Evolutionary conservation across 2,888 invertebrate species (phyloP), one percentile per base, ranked within the genome.

Genomic region (Copidosoma aretas): DNA sequence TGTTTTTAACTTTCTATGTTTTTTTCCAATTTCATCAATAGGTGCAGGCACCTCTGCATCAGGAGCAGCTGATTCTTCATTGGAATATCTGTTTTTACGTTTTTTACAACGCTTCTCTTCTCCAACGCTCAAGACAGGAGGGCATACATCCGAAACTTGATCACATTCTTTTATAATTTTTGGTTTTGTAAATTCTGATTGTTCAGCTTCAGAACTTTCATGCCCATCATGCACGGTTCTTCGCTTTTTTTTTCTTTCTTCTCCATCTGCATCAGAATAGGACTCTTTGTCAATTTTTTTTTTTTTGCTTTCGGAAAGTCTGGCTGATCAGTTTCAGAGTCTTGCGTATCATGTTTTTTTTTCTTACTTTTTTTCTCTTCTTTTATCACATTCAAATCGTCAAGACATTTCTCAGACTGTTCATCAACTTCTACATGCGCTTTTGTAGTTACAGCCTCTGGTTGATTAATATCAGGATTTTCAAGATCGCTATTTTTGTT

Each of bases 101-200:
- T 72, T 72, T 39, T 68, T 71, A n/a, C n/a, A 17, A 2, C 39
- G 52, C 22, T 68, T 57, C 52, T 72, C 68, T 60, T 68, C 61
- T 64, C 60, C 56, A 60, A 69, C 59, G 46, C 10, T 60, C 39
- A 1, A 74, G 61, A 72, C 71, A 58, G 64, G 65, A 41, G 74
- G 76, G 66, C 77, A 76, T 46, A 78, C 79, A 64, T 78, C 82
- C 61, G 77, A 78, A 64, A 79, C 80, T 60, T 73, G 8, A 39
- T 70, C 57, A 52, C 25, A 65, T 58, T 69, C 61, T 43, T 10
- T 41, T 1, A 12, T 72, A 67, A 15, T 52, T 51, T 60, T 65
- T 49, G 41, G 1, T 49, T 68, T 64, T 65, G 43, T 21, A 57
- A 32, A 12, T 49, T 60, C 60, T 68, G 60, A 46, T 54, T 70